Conservation (phyloP, 2,888 invertebrate species). For the Dolichomitus sp. region DNA sequence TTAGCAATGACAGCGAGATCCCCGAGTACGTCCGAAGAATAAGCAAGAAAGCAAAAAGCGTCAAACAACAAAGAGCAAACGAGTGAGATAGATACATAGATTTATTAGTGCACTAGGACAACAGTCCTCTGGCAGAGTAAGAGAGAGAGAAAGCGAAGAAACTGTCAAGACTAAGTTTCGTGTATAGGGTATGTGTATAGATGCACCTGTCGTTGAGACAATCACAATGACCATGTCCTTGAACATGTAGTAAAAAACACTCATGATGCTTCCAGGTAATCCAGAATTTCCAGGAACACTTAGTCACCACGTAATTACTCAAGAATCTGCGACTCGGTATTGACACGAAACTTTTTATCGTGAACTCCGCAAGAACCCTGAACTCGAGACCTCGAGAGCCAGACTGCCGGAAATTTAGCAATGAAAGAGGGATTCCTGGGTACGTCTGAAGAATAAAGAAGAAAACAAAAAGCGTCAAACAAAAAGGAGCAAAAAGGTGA, state of each 20-base stretch:
- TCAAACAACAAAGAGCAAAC: not conserved
- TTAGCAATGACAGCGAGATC: conserved; percentile 1
- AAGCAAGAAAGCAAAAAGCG: not conserved
- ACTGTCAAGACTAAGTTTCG: conserved; percentile 56
- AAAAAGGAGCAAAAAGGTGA: conserved; percentile 3
- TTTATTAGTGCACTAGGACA: too few relatives aligned
- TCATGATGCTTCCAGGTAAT: too few relatives aligned
- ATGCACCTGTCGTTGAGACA: conserved; percentile 44
- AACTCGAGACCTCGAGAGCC: not conserved
- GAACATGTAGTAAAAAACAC: conserved; percentile 36
- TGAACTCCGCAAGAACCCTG: not conserved
- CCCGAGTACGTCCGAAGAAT: not conserved
- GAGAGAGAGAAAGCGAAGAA: conserved; percentile 15
- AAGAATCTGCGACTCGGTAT: not conserved
- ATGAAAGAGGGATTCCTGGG: not conserved
- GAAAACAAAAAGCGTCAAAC: not conserved
- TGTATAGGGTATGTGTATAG: conserved; percentile 54
- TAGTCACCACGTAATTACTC: not conserved
- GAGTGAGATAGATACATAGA: conserved; percentile 17
- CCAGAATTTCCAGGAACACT: too few relatives aligned
- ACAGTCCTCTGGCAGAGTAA: conserved; percentile 46
- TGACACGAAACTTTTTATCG: not conserved
- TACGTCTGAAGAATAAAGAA: not conserved
- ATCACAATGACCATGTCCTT: conserved; percentile 62
- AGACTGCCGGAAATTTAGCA: not conserved